Evolutionary conservation across 1,140 invertebrate genomes (phyloP).

Genomic region (Leptinotarsa defecta): DNA sequence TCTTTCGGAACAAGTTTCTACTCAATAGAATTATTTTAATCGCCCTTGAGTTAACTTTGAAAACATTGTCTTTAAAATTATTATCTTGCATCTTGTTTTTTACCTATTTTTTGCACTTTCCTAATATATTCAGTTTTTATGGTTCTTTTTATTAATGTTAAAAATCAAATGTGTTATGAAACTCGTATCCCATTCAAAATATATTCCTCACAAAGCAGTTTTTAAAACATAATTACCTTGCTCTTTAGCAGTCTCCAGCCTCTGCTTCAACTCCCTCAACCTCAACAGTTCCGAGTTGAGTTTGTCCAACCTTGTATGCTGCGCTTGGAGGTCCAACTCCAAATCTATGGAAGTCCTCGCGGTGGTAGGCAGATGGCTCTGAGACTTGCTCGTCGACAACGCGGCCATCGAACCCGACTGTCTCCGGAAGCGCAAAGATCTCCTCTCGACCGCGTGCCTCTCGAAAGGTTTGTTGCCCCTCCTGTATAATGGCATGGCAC

Average conservation of each 20-base stretch:
- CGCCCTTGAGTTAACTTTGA: no score
- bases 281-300: constrained; percentile 82
- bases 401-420: constrained; percentile 55
- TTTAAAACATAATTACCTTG: constrained; percentile 55
- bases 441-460: constrained; percentile 83
- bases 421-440: constrained; percentile 79
- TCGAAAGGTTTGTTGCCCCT: constrained; percentile 79
- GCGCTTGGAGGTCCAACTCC: constrained; percentile 88
- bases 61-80: no score
- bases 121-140: no score
- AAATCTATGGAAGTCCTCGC: constrained; percentile 88
- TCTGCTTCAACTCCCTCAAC: constrained; percentile 78
- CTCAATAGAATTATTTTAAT: no score
- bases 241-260: constrained; percentile 73
- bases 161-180: no score
- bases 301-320: constrained; percentile 80
- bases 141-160: no score
- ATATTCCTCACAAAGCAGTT: no score
- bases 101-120: no score
- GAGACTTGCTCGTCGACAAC: constrained; percentile 44
- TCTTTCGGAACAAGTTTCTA: no score
- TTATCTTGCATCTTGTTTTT: no score
- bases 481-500: constrained; percentile 90
- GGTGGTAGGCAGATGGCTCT: constrained; percentile 63
- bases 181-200: no score